Conservation (phyloP, 1,140 invertebrate species). For the Homalodisca vitripennis region DNA sequence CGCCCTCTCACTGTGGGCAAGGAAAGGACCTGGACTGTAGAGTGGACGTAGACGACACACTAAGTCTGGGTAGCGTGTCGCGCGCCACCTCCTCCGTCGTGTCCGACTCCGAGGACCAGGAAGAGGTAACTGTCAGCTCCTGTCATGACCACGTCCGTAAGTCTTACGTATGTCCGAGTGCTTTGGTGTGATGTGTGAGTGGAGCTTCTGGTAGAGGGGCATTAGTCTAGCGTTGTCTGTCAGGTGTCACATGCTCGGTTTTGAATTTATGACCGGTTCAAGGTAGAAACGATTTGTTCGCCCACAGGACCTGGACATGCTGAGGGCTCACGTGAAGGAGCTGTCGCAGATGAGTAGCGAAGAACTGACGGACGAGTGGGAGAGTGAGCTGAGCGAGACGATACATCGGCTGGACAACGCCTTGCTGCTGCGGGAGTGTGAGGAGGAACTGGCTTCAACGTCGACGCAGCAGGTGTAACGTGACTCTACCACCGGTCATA, state of each 20-base stretch:
- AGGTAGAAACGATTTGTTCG: too few relatives aligned
- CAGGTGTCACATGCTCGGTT: too few relatives aligned
- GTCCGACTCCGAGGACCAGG: constrained; percentile 41
- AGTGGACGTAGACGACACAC: constrained; percentile 42
- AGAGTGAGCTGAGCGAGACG: constrained; percentile 41
- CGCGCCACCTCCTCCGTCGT: constrained; percentile 41
- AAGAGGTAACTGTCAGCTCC: constrained; percentile 35
- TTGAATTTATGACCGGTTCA: too few relatives aligned
- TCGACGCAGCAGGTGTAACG: background rate
- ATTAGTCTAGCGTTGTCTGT: too few relatives aligned
- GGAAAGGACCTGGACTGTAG: constrained; percentile 40
- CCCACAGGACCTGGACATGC: constrained; percentile 42
- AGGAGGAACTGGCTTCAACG: constrained; percentile 31
- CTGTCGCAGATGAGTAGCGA: constrained; percentile 39
- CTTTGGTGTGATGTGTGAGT: background rate
- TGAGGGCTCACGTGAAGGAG: constrained; percentile 42
- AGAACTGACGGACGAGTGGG: constrained; percentile 40
- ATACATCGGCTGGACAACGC: constrained; percentile 42
- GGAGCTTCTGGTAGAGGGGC: too few relatives aligned
- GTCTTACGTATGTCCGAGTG: background rate
- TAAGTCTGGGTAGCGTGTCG: constrained; percentile 43
- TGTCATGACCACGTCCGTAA: constrained; percentile 23
- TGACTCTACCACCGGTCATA: background rate
- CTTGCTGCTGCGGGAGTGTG: constrained; percentile 41
- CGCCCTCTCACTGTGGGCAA: background rate